Evolutionary conservation across 2,888 invertebrate species (phyloP).

Genomic region (Xanthostigma xanthostigma): DNA sequence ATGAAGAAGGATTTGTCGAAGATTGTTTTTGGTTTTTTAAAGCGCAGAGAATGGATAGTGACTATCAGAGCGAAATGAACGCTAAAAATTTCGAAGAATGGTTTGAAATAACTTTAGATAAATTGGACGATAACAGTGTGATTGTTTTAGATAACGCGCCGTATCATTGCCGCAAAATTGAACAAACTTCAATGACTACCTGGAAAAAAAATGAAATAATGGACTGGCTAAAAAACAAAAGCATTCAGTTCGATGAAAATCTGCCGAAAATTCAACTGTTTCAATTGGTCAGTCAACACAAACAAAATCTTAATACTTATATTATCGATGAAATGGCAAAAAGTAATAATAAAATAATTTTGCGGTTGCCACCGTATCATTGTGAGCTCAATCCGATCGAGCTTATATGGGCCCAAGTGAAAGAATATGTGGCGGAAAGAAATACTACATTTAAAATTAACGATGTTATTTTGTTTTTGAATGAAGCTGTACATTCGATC

Average conservation of each 20-base stretch:
- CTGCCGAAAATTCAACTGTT: neutral
- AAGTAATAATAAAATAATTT: neutral
- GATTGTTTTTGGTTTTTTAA: slow-evolving; percentile 6
- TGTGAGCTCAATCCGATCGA: slow-evolving; percentile 6
- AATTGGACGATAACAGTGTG: slow-evolving; percentile 9
- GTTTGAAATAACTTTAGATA: slow-evolving; percentile 9
- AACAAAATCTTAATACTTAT: neutral
- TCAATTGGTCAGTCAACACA: neutral
- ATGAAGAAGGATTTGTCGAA: slow-evolving; percentile 6
- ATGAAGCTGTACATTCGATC: no score
- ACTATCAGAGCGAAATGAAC: slow-evolving; percentile 13
- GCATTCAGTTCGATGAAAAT: neutral
- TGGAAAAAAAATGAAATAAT: slow-evolving; percentile 1
- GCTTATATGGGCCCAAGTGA: slow-evolving; percentile 5
- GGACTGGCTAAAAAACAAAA: slow-evolving; percentile 2
- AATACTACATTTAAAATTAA: neutral
- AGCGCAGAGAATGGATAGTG: slow-evolving; percentile 3
- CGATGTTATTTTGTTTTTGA: no score
- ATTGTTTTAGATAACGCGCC: slow-evolving; percentile 13
- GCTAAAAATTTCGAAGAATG: slow-evolving; percentile 10
- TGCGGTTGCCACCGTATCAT: slow-evolving; percentile 6
- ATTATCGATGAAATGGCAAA: slow-evolving; percentile 2
- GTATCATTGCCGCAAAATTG: slow-evolving; percentile 6
- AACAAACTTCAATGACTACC: slow-evolving; percentile 6
- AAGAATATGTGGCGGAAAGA: neutral